Evolutionary conservation across 2,113 vertebrate genomes (phyloP), one percentile per base, ranked within the genome.

Genomic region (Ivindomyrus marchei): DNA sequence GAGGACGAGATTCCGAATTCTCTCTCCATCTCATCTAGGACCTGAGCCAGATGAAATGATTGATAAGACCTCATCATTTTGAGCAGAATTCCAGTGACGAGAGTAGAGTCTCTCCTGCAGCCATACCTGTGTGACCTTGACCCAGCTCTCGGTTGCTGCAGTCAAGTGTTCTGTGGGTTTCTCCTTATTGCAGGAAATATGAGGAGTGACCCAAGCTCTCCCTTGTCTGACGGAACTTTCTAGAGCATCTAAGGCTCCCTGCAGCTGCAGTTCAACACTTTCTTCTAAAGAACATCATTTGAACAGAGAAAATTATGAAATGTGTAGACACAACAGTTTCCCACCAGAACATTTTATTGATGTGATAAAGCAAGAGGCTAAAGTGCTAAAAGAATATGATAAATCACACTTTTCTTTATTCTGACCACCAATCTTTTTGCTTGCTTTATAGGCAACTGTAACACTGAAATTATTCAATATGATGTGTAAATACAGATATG

Each of bases 201-300:
- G 91, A 3, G 94, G 94, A 83, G 74, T 88, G 0, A 94, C 93
- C 92, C 90, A 93, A 39, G 92, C 93, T 92, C 95, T 97, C 88
- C 97, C 95, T 46, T 92, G 95, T 46, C 94, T 94, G 46, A 96
- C 96, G 0, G 95, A 91, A 0, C 94, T 95, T 90, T 99, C 98
- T 89, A 99, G 95, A 0, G 96, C 97, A 0, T 96, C 95, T 24
- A 99, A 91, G 0, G 95, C 95, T 0, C 94, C 91, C 92, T 98
- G 97, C 1, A 99, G 95, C 52, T 94, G 94, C 7, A 97, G 91
- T 39, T 95, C 92, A 0, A 42, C 90, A 88, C 91, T 2, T 88
- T 83, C 88, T 85, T 85, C 94, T 96, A 85, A 85, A 90, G 91
- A 70, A 0, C 0, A 45, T 62, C 39, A 31, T 53, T 56, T 46